Base-by-base conservation (phyloP, 2,888 invertebrate species). In the Nymphalis c-album region DNA sequence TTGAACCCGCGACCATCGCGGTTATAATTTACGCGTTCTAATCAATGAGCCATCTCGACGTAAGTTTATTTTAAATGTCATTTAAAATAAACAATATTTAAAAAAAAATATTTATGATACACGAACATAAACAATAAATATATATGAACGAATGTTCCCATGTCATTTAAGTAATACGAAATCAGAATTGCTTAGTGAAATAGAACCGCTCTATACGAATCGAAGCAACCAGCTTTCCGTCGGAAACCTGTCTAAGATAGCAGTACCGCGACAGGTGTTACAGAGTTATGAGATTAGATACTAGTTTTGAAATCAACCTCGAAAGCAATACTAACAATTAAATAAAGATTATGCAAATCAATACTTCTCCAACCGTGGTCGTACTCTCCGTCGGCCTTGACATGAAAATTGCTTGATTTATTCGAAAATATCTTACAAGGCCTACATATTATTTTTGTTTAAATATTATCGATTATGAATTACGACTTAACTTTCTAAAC, bases 291-390 rank as follows among this genome's bases (percentile, higher is more conserved):
- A 65, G 64, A 72, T 73, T 67, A 64, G 65, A 64, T 67, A 55
- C 69, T 45, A 65, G 67, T 75, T 73, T 76, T 70, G 74, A 74
- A 74, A 75, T 67, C 64, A 67, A 55, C 67, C 69, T 65, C 65
- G 69, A 71, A 71, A 65, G 57, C 55, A 50, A 67, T 65, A 72
- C 73, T 71, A 76, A 76, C 76, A 76, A 75, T 76, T 75, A 76
- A 74, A 75, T 73, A 73, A 71, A 74, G 72, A 76, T 75, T 75
- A 76, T 75, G 75, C 72, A 75, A 76, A 76, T 74, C 70, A 46
- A 50, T 40, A 64, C 67, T 63, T 63, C 67, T 66, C 53, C 53
- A 31, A 10, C 22, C 51, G 26, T 31, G 31, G 63, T 68, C 50
- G 58, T 67, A 48, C 67, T 60, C 60, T 64, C 22, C 60, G 48